Conservation (phyloP, 2,113 vertebrate species). For the Gracilinanus agilis region DNA sequence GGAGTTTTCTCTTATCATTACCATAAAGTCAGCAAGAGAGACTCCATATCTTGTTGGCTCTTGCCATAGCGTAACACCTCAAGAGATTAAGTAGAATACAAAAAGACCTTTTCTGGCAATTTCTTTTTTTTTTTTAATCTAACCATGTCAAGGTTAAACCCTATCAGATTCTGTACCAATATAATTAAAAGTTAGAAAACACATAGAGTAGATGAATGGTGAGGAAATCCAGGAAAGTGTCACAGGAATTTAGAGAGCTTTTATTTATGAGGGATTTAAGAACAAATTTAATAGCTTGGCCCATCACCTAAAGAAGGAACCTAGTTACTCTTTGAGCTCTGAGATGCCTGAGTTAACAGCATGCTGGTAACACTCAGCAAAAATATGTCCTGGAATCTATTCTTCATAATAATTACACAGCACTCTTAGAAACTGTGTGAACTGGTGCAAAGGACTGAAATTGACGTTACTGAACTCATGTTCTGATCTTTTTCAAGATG, state of each 20-base stretch:
- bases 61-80: constrained; percentile 28
- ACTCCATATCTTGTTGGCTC: constrained; percentile 22
- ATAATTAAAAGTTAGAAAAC: constrained; percentile 19
- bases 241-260: constrained; percentile 35
- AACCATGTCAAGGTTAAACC: not conserved
- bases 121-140: constrained; percentile 29
- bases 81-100: constrained; percentile 38
- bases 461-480: constrained; percentile 41
- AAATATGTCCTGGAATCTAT: constrained; percentile 14
- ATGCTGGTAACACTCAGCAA: constrained; percentile 29
- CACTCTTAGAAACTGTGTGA: not conserved
- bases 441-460: constrained; percentile 13
- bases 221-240: constrained; percentile 36
- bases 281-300: constrained; percentile 38
- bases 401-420: constrained; percentile 21
- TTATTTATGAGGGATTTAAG: constrained; percentile 51
- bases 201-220: constrained; percentile 10
- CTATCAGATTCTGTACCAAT: constrained; percentile 50
- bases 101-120: not conserved
- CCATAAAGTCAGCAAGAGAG: not conserved
- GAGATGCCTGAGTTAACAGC: not conserved
- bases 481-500: not conserved
- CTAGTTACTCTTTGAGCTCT: constrained; percentile 41
- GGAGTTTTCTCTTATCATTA: constrained; percentile 30
- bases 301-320: constrained; percentile 46